Conservation (phyloP, 37 sponge, comb jelly and placozoan species). For the Ianthella basta region DNA sequence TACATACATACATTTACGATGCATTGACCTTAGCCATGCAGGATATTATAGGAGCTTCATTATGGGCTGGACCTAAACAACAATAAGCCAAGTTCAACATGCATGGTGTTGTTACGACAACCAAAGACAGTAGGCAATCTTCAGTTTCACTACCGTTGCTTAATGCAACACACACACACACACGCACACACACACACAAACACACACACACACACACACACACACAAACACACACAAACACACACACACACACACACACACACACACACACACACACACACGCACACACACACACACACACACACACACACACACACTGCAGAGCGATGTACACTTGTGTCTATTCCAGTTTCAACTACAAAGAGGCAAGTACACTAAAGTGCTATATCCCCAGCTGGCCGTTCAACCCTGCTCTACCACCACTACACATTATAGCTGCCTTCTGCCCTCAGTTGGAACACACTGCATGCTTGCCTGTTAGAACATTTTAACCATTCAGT, state of each 20-base stretch:
- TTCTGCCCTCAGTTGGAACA: too few relatives aligned
- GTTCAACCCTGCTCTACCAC: too few relatives aligned
- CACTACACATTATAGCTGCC: too few relatives aligned
- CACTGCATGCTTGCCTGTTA: too few relatives aligned
- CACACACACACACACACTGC: constrained; percentile 19
- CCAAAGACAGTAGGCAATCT: not conserved
- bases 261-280: constrained; percentile 24
- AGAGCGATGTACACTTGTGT: not conserved
- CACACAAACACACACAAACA: constrained; percentile 7
- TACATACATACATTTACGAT: constrained; percentile 32
- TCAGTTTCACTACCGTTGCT: not conserved
- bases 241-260: constrained; percentile 18
- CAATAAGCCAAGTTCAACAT: not conserved
- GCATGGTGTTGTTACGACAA: not conserved
- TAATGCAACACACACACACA: not conserved
- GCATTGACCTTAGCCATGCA: not conserved
- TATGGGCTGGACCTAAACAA: not conserved
- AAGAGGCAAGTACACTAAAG: too few relatives aligned
- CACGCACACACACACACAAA: constrained; percentile 36
- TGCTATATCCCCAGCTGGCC: too few relatives aligned
- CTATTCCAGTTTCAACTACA: too few relatives aligned
- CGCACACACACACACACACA: constrained; percentile 29
- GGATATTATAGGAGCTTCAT: not conserved
- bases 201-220: constrained; percentile 51
- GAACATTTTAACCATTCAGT: too few relatives aligned